Conservation (phyloP, 1,140 invertebrate species). For the Drosophila nebulosa region DNA sequence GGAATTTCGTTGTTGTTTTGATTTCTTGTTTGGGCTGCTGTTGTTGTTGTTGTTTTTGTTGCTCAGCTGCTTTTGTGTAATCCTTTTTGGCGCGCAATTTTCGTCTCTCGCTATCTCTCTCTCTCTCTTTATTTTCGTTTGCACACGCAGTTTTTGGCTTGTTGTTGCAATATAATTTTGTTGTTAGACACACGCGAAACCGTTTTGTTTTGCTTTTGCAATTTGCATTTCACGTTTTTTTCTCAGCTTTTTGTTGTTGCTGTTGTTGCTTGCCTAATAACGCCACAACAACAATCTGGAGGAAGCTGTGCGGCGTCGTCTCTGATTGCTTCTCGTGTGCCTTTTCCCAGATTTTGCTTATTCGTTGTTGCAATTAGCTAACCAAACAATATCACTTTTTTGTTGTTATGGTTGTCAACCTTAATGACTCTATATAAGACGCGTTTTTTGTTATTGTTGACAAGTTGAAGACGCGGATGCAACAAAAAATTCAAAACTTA, state of each 20-base stretch:
- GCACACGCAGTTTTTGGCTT: conserved; percentile 10
- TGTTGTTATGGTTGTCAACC: neutral
- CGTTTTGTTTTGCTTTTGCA: conserved; percentile 42
- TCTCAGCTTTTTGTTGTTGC: conserved; percentile 35
- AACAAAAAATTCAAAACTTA: too few species aligned
- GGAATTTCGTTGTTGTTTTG: conserved; percentile 17
- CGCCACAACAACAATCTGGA: conserved; percentile 42
- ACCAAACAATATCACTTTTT: neutral
- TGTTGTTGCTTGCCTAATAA: conserved; percentile 53
- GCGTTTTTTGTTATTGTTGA: neutral
- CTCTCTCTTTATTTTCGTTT: too few species aligned
- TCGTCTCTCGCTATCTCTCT: conserved; percentile 6
- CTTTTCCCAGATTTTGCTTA: neutral
- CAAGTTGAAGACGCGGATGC: neutral
- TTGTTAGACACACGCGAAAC: conserved; percentile 54
- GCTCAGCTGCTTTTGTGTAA: conserved; percentile 48
- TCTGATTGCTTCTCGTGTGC: neutral
- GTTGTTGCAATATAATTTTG: conserved; percentile 32
- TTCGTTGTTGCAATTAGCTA: neutral
- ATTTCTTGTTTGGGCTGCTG: conserved; percentile 2
- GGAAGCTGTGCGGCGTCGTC: neutral
- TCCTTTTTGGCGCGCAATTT: conserved; percentile 77
- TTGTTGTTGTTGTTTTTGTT: conserved; percentile 5
- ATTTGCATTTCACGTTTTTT: conserved; percentile 74
- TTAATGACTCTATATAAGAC: neutral